phyloP scores from a whole-genome alignment of 2,888 invertebrate genomes.

The Eristalis intricaria region DNA sequence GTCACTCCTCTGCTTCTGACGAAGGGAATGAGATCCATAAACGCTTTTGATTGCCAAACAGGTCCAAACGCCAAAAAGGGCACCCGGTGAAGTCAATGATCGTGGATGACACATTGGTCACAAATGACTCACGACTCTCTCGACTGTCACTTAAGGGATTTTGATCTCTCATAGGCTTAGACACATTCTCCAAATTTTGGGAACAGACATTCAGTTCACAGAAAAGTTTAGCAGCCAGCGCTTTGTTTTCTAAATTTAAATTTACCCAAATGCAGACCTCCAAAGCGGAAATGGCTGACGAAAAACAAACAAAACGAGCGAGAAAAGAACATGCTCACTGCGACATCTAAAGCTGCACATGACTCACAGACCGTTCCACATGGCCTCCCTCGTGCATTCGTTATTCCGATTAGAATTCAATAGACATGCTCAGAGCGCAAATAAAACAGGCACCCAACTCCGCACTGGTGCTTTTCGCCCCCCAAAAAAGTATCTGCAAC shows the following conservation, averaged over 20 bases:
- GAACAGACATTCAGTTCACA: background rate
- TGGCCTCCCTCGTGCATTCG: conserved; percentile 28
- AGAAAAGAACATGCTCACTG: background rate
- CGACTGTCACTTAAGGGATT: background rate
- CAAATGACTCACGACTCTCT: background rate
- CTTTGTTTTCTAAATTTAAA: background rate
- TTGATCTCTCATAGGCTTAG: background rate
- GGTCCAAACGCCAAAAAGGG: background rate
- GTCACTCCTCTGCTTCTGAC: background rate
- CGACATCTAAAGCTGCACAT: conserved; percentile 20
- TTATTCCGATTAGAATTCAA: conserved; percentile 59
- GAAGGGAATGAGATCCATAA: background rate
- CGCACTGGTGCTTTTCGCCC: background rate
- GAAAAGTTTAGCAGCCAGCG: background rate
- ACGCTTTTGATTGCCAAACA: background rate
- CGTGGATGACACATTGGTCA: background rate
- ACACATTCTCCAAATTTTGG: background rate
- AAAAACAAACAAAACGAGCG: background rate
- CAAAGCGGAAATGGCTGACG: background rate
- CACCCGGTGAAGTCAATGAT: background rate
- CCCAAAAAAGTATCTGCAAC: background rate
- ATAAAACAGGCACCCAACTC: background rate
- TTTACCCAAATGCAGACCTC: background rate
- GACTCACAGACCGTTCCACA: conserved; percentile 32
- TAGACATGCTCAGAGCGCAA: conserved; percentile 32